Evolutionary conservation across 92 coral and sea anemone genomes (phyloP), one percentile per base, ranked within the genome.

Genomic region (Porites divaricata): DNA sequence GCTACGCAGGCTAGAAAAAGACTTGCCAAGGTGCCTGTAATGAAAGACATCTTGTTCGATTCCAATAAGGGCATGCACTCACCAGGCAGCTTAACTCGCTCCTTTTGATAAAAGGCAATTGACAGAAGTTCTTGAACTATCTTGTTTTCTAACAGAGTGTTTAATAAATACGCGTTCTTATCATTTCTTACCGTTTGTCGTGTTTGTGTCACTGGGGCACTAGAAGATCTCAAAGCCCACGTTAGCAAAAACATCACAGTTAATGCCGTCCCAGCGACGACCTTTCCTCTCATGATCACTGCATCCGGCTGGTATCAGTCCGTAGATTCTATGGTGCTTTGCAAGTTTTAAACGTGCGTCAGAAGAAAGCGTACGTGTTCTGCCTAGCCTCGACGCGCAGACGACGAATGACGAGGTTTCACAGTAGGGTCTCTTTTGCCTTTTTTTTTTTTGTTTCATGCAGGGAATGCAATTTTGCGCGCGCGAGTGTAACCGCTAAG

Each of bases 171-270:
- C 45, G 0, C 1, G 4, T 9, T 67, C 28, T 1, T 28, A 24
- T 12, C 1, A 1, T 12, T 63, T 21, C 85, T 81, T 69, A 81
- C 85, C 85, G 23, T 69, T 81, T 81, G 63, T 13, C 69, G 26
- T 57, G 67, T 70, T 19, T 69, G 56, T 41, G 45, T 28, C 24
- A 57, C 4, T 1, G 85, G 85, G 70, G 70, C 67, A 21, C 76
- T 35, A 35, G 45, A 35, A 35, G 45, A 35, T 35, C 45, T 20
- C 26, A 56, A 61, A 66, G 12, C 77, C 20, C 70, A 35, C 45
- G 22, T n/a, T 20, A 69, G 67, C 12, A 49, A 71, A 52, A 25
- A 67, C 58, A 41, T 22, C 56, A 81, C 11, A 13, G 45, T 12
- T 54, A 70, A 58, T 21, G 15, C 41, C 8, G 20, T n/a, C 6